Percentiles rank a stretch among this genome's conserved stretches.
These are phyloP conservation scores for Drosophila anomelani DNA, from an alignment of 2,888 invertebrate genomes.

Conservation along the genomic window DNA sequence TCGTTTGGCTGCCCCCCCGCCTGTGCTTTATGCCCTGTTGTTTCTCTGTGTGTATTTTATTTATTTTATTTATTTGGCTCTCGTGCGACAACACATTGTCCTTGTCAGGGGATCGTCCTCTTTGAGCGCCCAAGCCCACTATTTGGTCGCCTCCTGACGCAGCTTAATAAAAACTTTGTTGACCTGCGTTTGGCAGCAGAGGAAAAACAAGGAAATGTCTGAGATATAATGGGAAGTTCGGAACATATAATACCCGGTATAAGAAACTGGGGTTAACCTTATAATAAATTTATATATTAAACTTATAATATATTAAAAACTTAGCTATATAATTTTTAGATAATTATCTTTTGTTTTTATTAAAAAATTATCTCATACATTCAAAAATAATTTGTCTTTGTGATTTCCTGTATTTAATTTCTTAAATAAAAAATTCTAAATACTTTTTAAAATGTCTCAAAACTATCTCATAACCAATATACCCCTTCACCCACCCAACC, in stretches of 20 bases:
- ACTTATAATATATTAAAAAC: too few species aligned
- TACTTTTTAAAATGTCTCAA: not conserved
- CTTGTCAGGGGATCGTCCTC: constrained; percentile 41
- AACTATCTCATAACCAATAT: not conserved
- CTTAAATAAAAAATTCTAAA: not conserved
- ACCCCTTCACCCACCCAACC: not conserved
- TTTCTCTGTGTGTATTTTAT: constrained; percentile 55
- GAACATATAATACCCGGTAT: constrained; percentile 3
- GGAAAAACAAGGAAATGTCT: constrained; percentile 16
- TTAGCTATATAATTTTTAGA: too few species aligned
- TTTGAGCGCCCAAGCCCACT: constrained; percentile 24
- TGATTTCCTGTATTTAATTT: not conserved
- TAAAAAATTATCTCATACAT: not conserved
- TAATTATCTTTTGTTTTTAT: not conserved
- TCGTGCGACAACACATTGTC: constrained; percentile 53
- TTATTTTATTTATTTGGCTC: constrained; percentile 67
- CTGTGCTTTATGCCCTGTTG: not conserved
- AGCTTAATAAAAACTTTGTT: constrained; percentile 75
- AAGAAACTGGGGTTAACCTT: not conserved
- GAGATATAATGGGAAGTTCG: not conserved
- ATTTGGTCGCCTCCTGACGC: constrained; percentile 51
- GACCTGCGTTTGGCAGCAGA: constrained; percentile 71
- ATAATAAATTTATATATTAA: too few species aligned
- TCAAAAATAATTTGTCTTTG: not conserved
- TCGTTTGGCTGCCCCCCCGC: not conserved